Evolutionary conservation across 2,888 invertebrate genomes (phyloP).

Genomic region (Cinara cedri): DNA sequence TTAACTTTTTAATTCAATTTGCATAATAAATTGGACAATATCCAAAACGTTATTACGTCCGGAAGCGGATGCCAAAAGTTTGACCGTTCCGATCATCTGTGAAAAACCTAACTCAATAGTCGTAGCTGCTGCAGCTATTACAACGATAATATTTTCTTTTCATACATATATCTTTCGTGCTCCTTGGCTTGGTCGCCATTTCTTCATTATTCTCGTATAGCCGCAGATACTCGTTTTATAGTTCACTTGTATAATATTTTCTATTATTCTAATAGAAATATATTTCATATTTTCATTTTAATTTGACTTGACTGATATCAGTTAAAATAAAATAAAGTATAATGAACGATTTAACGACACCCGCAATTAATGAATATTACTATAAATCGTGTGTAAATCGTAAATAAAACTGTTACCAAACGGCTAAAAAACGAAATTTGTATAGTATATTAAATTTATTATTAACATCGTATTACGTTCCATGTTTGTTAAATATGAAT

Average conservation of each 20-base stretch:
- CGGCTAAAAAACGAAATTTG: too few relatives aligned
- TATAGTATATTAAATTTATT: too few relatives aligned
- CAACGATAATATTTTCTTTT: constrained; percentile 12
- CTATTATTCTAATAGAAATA: too few relatives aligned
- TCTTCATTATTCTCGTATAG: background rate
- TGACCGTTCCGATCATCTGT: constrained; percentile 45
- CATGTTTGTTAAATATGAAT: too few relatives aligned
- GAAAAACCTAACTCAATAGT: constrained; percentile 41
- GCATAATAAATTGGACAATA: constrained; percentile 20
- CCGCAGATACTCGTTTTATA: background rate
- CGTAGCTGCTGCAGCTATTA: background rate
- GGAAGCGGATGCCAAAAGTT: constrained; percentile 30
- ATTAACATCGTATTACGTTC: too few relatives aligned
- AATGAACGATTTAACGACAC: too few relatives aligned
- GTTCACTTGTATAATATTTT: constrained; percentile 11
- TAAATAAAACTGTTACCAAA: too few relatives aligned
- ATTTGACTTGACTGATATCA: too few relatives aligned
- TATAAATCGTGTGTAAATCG: too few relatives aligned
- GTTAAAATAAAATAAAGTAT: too few relatives aligned
- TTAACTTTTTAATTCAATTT: constrained; percentile 46
- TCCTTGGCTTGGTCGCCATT: constrained; percentile 9
- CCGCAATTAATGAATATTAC: too few relatives aligned
- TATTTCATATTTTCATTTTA: too few relatives aligned
- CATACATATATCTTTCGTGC: background rate
- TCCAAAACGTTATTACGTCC: constrained; percentile 38